Evolutionary conservation across 2,113 vertebrate species (phyloP).

Genomic region (Notechis scutatus): DNA sequence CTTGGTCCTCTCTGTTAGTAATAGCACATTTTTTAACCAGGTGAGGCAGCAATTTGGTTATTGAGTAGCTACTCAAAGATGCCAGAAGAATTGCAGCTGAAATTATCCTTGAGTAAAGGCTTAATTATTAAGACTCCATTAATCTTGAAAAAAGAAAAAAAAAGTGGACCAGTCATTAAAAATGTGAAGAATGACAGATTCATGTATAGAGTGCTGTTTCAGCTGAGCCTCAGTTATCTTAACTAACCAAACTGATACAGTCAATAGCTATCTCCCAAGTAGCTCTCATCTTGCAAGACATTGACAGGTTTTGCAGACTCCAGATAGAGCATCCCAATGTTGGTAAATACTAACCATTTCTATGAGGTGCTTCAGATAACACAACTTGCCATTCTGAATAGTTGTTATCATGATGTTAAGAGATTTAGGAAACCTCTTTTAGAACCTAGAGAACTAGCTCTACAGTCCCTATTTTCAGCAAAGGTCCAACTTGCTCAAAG

Average conservation of each 20-base stretch:
- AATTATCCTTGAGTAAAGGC: background rate
- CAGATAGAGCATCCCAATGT: background rate
- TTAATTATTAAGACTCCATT: background rate
- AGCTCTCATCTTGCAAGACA: background rate
- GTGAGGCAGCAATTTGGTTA: background rate
- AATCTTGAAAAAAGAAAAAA: background rate
- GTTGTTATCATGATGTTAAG: background rate
- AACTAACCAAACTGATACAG: background rate
- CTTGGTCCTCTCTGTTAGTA: constrained; percentile 8
- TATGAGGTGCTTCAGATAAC: constrained; percentile 33
- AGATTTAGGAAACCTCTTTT: background rate
- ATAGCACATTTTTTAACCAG: background rate
- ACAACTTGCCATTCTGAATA: constrained; percentile 10
- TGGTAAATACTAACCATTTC: constrained; percentile 24
- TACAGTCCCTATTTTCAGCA: background rate
- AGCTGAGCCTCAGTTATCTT: background rate
- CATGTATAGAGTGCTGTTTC: background rate
- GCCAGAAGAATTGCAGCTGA: no score
- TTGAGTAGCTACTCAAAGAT: background rate
- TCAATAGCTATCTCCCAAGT: background rate
- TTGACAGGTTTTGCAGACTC: background rate
- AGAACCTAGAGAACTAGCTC: background rate
- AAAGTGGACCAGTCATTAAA: background rate
- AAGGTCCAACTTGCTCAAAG: background rate
- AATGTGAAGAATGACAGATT: background rate